Conservation (phyloP, 2,113 vertebrate genomes). For the Halcyon senegalensis region DNA sequence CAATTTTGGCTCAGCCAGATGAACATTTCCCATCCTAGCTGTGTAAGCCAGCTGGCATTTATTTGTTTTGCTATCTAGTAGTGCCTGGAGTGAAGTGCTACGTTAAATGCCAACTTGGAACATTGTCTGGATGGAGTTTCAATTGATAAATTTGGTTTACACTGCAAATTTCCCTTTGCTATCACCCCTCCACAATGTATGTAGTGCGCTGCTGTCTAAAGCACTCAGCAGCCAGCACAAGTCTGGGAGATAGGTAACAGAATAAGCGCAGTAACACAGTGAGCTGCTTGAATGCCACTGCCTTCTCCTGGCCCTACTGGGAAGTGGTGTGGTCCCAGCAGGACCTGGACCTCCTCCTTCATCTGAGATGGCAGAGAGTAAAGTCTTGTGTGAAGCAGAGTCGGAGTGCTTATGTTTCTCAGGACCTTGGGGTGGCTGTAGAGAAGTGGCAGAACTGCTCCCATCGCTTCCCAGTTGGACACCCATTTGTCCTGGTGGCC, state of each 20-base stretch:
- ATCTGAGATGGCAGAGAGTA: neutral
- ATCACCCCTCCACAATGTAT: neutral
- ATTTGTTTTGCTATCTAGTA: neutral
- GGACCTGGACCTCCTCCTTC: neutral
- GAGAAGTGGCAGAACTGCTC: neutral
- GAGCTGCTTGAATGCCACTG: neutral
- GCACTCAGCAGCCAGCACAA: neutral
- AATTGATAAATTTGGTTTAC: neutral
- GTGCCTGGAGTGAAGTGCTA: neutral
- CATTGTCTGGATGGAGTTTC: neutral
- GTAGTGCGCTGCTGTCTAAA: neutral
- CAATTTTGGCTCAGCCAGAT: neutral
- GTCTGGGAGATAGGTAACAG: neutral
- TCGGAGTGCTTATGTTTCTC: neutral
- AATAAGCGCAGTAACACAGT: fast-evolving
- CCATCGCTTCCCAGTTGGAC: neutral
- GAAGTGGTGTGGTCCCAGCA: neutral
- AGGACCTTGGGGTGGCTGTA: neutral
- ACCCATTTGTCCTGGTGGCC: neutral
- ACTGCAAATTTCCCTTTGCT: neutral
- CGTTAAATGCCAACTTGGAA: neutral
- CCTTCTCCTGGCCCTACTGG: neutral
- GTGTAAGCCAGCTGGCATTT: slow-evolving; percentile 21
- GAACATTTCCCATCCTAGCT: neutral
- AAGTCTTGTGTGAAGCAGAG: fast-evolving